Base-by-base conservation (phyloP, 2,888 invertebrate species). In the Ophion obscuratus region DNA sequence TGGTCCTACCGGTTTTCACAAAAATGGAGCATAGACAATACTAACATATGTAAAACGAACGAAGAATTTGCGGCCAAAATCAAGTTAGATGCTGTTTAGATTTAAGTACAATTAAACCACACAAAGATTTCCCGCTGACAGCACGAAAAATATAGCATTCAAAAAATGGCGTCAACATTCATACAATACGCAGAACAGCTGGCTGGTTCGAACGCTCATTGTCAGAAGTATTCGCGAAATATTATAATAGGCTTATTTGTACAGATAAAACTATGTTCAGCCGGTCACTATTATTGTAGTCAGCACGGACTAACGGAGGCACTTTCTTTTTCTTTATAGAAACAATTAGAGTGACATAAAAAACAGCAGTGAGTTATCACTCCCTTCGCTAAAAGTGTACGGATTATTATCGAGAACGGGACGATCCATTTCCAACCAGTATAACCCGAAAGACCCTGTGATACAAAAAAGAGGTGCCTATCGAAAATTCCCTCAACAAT, bases 401-500 rank as follows among this genome's bases (percentile, higher is more conserved):
- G 71, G 17, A 44, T 71, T 79, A 79, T 79, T 62, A 79, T 79
- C 70, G 79, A 79, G 71, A 79, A 79, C 79, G 79, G 71, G 79
- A 79, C 79, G 71, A n/a, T n/a, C n/a, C n/a, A n/a, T n/a, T n/a
- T n/a, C n/a, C n/a, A n/a, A n/a, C n/a, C n/a, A n/a, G n/a, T n/a
- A n/a, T n/a, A n/a, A n/a, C n/a, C n/a, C n/a, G n/a, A n/a, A n/a
- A n/a, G n/a, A n/a, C n/a, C n/a, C n/a, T n/a, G n/a, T n/a, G n/a
- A n/a, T n/a, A n/a, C n/a, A n/a, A n/a, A n/a, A n/a, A n/a, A n/a
- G n/a, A n/a, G n/a, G n/a, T n/a, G n/a, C n/a, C n/a, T n/a, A n/a
- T n/a, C n/a, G n/a, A n/a, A n/a, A n/a, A n/a, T n/a, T n/a, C n/a
- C n/a, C n/a, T n/a, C n/a, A n/a, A n/a, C n/a, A n/a, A n/a, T n/a